Evolutionary conservation across 2,888 invertebrate genomes (phyloP).

Genomic region (Ophion ventricosus): DNA sequence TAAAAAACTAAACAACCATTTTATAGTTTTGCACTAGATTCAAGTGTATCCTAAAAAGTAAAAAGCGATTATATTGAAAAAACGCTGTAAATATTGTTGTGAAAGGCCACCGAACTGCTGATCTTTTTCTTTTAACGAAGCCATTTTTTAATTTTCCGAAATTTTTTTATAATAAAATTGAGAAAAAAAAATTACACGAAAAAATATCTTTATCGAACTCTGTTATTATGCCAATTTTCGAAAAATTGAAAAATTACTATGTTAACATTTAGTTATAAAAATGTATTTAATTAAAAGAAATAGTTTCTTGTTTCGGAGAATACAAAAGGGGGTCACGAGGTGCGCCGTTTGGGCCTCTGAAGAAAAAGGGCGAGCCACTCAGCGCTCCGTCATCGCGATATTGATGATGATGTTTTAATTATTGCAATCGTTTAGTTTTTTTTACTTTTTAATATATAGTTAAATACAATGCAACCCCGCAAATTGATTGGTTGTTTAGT

Average conservation of each 20-base stretch:
- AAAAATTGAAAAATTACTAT: neutral
- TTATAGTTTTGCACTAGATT: neutral
- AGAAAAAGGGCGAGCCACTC: too few species aligned
- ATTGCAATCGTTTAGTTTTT: neutral
- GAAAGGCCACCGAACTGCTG: neutral
- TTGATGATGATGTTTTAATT: neutral
- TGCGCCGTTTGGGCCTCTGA: neutral
- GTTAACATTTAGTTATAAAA: neutral
- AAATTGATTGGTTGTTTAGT: neutral
- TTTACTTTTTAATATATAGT: neutral
- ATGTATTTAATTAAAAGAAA: neutral
- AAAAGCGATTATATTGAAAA: neutral
- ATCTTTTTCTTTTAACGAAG: too few species aligned
- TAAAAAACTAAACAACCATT: neutral
- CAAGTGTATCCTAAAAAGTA: neutral
- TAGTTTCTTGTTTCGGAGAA: neutral
- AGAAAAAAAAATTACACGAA: neutral
- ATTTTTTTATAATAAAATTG: neutral
- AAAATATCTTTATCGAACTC: too few species aligned
- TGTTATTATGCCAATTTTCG: neutral
- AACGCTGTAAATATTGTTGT: neutral
- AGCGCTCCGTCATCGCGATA: neutral
- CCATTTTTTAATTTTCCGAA: too few species aligned
- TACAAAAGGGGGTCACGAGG: neutral
- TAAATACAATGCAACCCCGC: neutral